Evolutionary conservation across 1,140 invertebrate species (phyloP).

Genomic region (Drosophila rufa): DNA sequence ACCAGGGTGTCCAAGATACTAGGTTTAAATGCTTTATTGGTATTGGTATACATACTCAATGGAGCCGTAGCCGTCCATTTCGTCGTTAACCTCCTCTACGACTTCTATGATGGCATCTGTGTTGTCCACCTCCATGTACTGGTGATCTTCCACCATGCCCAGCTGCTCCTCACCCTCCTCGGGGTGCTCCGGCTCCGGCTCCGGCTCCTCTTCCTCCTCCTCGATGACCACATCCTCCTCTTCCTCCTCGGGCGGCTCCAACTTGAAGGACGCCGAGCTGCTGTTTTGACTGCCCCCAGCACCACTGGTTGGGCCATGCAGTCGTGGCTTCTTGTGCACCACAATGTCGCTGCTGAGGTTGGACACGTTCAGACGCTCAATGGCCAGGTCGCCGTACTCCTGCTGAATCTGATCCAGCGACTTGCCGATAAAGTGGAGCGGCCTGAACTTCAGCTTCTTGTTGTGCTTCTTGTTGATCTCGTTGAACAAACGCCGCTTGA

Average conservation of each 20-base stretch:
- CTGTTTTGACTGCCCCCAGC: slow-evolving; percentile 17
- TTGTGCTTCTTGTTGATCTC: slow-evolving; percentile 74
- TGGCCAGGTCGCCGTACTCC: slow-evolving; percentile 70
- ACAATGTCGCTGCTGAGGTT: slow-evolving; percentile 62
- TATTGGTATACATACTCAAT: slow-evolving; percentile 57
- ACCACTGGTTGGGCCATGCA: not conserved
- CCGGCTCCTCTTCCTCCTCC: slow-evolving; percentile 42
- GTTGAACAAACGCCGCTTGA: slow-evolving; percentile 74
- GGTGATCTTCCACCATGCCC: slow-evolving; percentile 23
- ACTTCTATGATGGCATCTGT: slow-evolving; percentile 72
- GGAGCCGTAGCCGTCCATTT: slow-evolving; percentile 57
- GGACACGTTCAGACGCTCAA: slow-evolving; percentile 67
- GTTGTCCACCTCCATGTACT: slow-evolving; percentile 61
- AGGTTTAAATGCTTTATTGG: not conserved
- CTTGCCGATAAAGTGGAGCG: slow-evolving; percentile 69
- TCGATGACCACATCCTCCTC: slow-evolving; percentile 55
- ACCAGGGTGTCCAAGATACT: not conserved
- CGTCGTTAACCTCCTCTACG: slow-evolving; percentile 59
- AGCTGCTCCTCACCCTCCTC: slow-evolving; percentile 19
- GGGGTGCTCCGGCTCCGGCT: slow-evolving; percentile 24
- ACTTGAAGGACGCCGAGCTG: slow-evolving; percentile 5
- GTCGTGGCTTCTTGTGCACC: slow-evolving; percentile 67
- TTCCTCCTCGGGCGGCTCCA: not conserved
- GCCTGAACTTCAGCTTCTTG: slow-evolving; percentile 70
- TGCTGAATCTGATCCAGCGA: slow-evolving; percentile 73